These are phyloP conservation scores for Muntiacus muntjak DNA, from an alignment of 2,113 vertebrate species.

Conservation along the genomic window DNA sequence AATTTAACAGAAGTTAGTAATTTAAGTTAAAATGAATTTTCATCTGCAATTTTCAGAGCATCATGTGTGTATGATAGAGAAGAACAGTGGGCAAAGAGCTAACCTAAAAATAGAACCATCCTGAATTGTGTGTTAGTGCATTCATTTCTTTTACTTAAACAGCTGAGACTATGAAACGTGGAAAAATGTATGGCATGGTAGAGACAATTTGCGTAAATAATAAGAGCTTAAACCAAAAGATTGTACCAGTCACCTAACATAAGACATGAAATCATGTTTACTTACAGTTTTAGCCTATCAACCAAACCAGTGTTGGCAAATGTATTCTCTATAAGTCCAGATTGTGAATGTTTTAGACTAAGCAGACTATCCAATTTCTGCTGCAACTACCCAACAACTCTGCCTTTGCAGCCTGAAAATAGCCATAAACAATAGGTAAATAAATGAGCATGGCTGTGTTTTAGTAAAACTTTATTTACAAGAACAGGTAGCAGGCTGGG, in stretches of 20 bases:
- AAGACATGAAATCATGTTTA: background rate
- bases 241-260: background rate
- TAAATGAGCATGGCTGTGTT: background rate
- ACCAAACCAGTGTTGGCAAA: background rate
- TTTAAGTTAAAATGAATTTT: conserved; percentile 50
- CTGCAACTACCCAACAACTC: background rate
- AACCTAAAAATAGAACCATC: background rate
- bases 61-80: background rate
- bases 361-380: background rate
- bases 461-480: conserved; percentile 8
- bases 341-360: background rate
- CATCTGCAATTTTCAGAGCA: conserved; percentile 42
- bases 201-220: background rate
- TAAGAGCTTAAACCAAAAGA: conserved; percentile 2
- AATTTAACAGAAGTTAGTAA: conserved; percentile 38
- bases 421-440: background rate
- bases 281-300: background rate
- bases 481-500: background rate
- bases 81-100: background rate
- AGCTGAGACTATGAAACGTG: background rate
- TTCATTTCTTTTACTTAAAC: background rate
- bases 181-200: background rate
- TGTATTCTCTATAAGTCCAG: background rate
- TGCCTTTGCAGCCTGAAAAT: background rate
- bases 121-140: background rate